These are phyloP conservation scores for Bombus sylvicola DNA, from an alignment of 1,140 invertebrate species.

Conservation along the genomic window DNA sequence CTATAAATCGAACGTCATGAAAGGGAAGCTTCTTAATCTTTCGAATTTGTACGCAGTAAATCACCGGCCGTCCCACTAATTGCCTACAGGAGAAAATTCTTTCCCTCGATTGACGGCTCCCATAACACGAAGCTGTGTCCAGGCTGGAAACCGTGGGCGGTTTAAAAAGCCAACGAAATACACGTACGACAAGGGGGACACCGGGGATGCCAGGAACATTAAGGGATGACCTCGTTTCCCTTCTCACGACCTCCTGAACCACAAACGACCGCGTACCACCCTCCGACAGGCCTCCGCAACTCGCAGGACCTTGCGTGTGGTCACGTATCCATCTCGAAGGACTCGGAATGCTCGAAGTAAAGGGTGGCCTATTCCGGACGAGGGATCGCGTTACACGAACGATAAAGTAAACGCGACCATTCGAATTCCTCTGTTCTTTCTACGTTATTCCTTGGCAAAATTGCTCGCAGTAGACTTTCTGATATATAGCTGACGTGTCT, in stretches of 20 bases:
- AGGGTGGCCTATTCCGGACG: conserved; percentile 13
- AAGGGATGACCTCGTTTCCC: conserved; percentile 68
- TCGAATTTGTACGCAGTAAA: conserved; percentile 47
- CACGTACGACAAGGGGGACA: not conserved
- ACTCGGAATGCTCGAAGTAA: conserved; percentile 41
- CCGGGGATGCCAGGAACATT: conserved; percentile 13
- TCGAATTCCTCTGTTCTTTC: not conserved
- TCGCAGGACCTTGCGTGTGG: conserved; percentile 56
- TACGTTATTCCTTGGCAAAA: not conserved
- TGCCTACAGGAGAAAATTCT: conserved; percentile 9
- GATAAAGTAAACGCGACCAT: not conserved
- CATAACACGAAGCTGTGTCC: not conserved
- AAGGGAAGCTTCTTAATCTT: not conserved
- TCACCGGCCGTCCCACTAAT: conserved; percentile 47
- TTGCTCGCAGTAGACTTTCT: not conserved
- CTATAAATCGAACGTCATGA: not conserved
- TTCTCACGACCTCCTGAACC: conserved; percentile 69
- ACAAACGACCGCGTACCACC: conserved; percentile 33
- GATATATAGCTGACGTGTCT: not conserved
- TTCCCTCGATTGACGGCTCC: not conserved
- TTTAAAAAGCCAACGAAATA: conserved; percentile 17
- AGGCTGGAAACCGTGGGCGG: not conserved
- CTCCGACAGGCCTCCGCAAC: conserved; percentile 45
- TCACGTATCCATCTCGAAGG: conserved; percentile 54
- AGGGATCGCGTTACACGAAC: not conserved